These are phyloP conservation scores for Uropsilus gracilis DNA, from an alignment of 2,113 vertebrate genomes.

Conservation along the genomic window DNA sequence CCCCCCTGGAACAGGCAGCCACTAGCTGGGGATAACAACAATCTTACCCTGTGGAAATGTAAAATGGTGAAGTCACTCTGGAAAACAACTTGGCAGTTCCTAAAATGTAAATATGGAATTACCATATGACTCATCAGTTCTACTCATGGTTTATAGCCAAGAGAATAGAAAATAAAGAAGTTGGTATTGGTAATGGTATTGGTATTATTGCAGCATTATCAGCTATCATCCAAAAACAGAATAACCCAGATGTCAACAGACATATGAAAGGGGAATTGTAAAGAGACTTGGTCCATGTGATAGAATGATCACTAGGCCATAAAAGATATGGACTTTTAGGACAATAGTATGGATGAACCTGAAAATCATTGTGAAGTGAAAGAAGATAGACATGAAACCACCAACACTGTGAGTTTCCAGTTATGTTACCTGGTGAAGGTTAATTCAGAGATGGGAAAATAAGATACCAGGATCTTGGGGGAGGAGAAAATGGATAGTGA, in stretches of 20 bases:
- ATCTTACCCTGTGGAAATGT: too few species aligned
- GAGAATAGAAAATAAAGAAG: background rate
- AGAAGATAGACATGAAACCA: background rate
- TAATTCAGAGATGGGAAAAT: background rate
- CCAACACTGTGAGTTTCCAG: background rate
- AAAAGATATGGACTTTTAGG: too few species aligned
- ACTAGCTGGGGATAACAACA: background rate
- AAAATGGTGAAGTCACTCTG: background rate
- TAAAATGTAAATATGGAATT: background rate
- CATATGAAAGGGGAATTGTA: background rate
- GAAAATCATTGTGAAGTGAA: background rate
- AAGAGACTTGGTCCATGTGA: too few species aligned
- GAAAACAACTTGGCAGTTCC: background rate
- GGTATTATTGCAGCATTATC: background rate
- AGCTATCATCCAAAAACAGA: background rate
- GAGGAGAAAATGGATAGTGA: too few species aligned
- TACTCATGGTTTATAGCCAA: background rate
- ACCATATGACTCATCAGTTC: background rate
- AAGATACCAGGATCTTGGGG: rapidly evolving
- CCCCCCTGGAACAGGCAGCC: too few species aligned
- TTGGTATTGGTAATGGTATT: too few species aligned
- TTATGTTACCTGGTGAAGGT: background rate
- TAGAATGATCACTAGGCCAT: too few species aligned
- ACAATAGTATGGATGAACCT: too few species aligned
- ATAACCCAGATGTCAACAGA: background rate